Base-by-base conservation (phyloP, 53 echinoderm and acorn worm species). In the Patiria pectinifera region DNA sequence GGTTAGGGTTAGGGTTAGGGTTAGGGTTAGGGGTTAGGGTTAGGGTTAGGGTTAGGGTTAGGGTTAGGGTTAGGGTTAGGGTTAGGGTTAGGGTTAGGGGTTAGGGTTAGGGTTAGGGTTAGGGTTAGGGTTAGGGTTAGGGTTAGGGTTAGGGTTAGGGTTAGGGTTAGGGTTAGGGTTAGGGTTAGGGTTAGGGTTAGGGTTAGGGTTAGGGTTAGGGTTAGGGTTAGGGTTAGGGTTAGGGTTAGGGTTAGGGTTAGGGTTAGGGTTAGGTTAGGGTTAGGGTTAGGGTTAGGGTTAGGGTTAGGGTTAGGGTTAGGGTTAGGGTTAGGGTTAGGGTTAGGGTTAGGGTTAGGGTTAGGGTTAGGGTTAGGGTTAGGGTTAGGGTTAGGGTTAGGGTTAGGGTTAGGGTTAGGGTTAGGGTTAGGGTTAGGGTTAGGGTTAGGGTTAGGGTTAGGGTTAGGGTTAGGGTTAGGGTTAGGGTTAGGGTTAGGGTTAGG, bases 111-210 rank as follows among this genome's bases (percentile, higher is more conserved):
- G n/a, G n/a, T n/a, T n/a, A n/a, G n/a, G n/a, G n/a, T n/a, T n/a
- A n/a, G n/a, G n/a, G n/a, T n/a, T n/a, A n/a, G n/a, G n/a, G n/a
- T n/a, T n/a, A n/a, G n/a, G n/a, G n/a, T n/a, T n/a, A n/a, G n/a
- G n/a, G n/a, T n/a, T n/a, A n/a, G n/a, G n/a, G n/a, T n/a, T n/a
- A n/a, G n/a, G n/a, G n/a, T n/a, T n/a, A n/a, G n/a, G n/a, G n/a
- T n/a, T n/a, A n/a, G n/a, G n/a, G n/a, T n/a, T n/a, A n/a, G n/a
- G n/a, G n/a, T n/a, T n/a, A n/a, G n/a, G n/a, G n/a, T n/a, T n/a
- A n/a, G n/a, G 60, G 84, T 70, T 86, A 86, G 86, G 86, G 86
- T 86, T 86, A 86, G n/a, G 86, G 69, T 70, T 86, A 74, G 22
- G 86, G 35, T 86, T 63, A 86, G 86, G 86, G 71, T 86, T 86